Evolutionary conservation across 2,888 invertebrate species (phyloP).

Genomic region (Gordius sp.): DNA sequence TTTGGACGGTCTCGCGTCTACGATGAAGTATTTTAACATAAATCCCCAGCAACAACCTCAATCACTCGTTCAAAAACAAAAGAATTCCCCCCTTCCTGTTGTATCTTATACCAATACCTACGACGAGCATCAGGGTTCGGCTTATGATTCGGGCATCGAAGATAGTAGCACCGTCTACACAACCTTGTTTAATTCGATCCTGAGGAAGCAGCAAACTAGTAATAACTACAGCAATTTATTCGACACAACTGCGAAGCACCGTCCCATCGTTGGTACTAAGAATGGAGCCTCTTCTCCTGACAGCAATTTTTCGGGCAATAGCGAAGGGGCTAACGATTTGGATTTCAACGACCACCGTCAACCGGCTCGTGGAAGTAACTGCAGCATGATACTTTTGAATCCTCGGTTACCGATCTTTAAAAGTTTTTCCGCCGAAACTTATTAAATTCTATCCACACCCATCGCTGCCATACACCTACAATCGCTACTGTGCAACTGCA

Average conservation of each 20-base stretch:
- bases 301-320: conserved; percentile 5
- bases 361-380: too few species aligned
- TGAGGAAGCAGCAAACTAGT: background rate
- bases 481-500: too few species aligned
- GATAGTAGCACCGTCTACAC: background rate
- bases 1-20: too few species aligned
- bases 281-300: background rate
- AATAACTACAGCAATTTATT: background rate
- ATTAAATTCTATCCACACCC: too few species aligned
- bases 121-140: background rate
- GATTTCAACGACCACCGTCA: background rate
- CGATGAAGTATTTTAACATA: too few species aligned
- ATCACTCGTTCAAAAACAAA: too few species aligned
- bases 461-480: too few species aligned
- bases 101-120: too few species aligned
- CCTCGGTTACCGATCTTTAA: conserved; percentile 2
- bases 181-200: background rate
- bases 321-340: background rate
- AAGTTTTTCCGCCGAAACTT: background rate
- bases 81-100: too few species aligned
- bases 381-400: too few species aligned
- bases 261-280: background rate
- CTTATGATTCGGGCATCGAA: background rate
- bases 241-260: background rate
- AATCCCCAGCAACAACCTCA: too few species aligned